A percentile compares a stretch with the other conserved stretches of the same genome.
Conservation (phyloP, 2,888 invertebrate species). For the Muschampia plurimacula region DNA sequence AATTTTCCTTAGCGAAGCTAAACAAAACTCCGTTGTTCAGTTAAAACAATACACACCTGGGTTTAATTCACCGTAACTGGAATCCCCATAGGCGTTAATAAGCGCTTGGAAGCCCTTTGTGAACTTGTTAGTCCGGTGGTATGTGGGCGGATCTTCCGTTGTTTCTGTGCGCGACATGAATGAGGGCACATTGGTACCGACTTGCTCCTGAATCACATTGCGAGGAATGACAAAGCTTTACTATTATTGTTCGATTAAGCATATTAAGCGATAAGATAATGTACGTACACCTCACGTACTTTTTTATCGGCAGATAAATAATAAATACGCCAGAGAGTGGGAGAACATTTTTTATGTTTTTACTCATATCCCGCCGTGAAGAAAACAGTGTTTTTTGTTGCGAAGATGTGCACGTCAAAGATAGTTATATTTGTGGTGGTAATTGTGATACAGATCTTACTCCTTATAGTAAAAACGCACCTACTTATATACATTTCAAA, state of each 20-base stretch:
- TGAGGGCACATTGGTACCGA: constrained; percentile 93
- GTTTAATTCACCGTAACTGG: constrained; percentile 95
- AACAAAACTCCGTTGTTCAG: background rate
- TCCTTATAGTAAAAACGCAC: no score
- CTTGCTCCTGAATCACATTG: constrained; percentile 48
- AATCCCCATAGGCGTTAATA: constrained; percentile 96
- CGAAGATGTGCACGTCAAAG: no score
- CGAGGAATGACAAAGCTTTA: background rate
- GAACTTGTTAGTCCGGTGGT: constrained; percentile 95
- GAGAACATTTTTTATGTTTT: no score
- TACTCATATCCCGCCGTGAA: no score
- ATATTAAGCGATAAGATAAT: background rate
- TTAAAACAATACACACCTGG: constrained; percentile 84
- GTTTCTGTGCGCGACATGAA: constrained; percentile 93
- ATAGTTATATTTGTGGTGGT: no score
- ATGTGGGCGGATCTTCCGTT: constrained; percentile 92
- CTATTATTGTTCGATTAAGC: background rate
- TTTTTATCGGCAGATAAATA: no score
- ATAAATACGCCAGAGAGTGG: no score
- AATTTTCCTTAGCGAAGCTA: background rate
- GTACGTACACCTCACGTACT: background rate
- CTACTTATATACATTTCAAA: no score
- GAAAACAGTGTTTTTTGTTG: no score
- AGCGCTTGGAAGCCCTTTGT: constrained; percentile 96
- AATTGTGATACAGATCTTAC: no score